Conservation (phyloP, 2,113 vertebrate genomes). For the Gymnobelideus leadbeateri region DNA sequence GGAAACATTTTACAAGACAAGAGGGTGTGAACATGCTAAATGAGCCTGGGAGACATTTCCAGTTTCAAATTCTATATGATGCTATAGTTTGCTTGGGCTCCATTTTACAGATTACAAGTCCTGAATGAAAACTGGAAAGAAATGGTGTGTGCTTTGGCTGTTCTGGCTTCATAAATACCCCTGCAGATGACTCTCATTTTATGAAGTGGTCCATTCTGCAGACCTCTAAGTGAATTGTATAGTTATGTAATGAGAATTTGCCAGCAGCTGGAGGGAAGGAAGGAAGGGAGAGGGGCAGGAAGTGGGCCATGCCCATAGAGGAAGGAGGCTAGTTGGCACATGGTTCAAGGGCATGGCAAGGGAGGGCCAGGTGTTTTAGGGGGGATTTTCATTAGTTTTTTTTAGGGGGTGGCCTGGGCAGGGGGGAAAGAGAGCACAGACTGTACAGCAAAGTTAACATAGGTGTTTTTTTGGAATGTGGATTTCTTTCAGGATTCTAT, state of each 20-base stretch:
- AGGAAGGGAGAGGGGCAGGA: not conserved
- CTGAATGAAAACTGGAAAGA: not conserved
- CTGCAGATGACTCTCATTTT: not conserved
- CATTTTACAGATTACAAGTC: not conserved
- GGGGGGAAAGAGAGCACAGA: not conserved
- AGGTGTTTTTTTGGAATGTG: not conserved
- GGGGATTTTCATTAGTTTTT: not conserved
- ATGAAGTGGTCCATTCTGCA: too few relatives aligned
- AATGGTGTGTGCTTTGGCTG: not conserved
- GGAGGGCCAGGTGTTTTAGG: not conserved
- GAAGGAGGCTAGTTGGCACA: not conserved
- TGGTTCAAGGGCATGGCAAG: not conserved
- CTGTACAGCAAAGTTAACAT: not conserved
- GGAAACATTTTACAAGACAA: not conserved
- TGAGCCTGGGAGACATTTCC: not conserved
- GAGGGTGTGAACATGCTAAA: not conserved
- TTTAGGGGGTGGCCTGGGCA: not conserved
- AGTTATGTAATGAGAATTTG: not conserved
- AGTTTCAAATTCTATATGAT: not conserved
- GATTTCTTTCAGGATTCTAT: not conserved
- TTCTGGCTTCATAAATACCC: not conserved
- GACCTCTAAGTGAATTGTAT: not conserved
- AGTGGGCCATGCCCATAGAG: not conserved
- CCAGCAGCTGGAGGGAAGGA: not conserved
- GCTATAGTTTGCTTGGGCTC: not conserved